Evolutionary conservation across 2,888 invertebrate genomes (phyloP).

Genomic region (Melanargia galathea): DNA sequence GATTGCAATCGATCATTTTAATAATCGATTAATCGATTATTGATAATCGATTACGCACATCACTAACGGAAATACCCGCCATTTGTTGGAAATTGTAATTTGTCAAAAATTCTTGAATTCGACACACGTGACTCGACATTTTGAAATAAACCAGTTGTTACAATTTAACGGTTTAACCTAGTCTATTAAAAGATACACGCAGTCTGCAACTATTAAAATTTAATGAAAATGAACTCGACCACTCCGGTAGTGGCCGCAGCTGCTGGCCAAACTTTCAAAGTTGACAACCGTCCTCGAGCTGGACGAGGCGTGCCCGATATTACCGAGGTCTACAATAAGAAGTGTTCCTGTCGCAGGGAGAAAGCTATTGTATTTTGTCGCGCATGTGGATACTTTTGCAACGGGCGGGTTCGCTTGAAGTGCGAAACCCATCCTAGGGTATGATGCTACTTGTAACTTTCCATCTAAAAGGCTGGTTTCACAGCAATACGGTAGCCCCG

Average conservation of each 20-base stretch:
- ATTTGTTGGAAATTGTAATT: background rate
- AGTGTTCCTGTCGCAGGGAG: constrained; percentile 66
- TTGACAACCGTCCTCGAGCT: constrained; percentile 47
- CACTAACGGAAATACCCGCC: constrained; percentile 18
- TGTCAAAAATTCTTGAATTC: too few species aligned
- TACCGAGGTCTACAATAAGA: constrained; percentile 53
- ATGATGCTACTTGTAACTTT: too few species aligned
- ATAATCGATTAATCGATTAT: too few species aligned
- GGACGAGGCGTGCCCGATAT: constrained; percentile 72
- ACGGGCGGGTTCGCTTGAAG: constrained; percentile 70
- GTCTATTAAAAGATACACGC: background rate
- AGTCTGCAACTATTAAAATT: background rate
- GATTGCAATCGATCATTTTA: too few species aligned
- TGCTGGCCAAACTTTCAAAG: constrained; percentile 57
- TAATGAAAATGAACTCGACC: constrained; percentile 51
- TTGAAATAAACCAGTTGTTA: too few species aligned
- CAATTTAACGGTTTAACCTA: too few species aligned
- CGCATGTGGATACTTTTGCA: constrained; percentile 71
- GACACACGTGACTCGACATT: too few species aligned
- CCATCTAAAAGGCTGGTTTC: too few species aligned
- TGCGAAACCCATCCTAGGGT: constrained; percentile 72
- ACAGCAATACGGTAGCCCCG: too few species aligned
- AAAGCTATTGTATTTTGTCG: constrained; percentile 74
- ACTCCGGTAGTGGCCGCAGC: constrained; percentile 72
- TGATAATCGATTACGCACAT: too few species aligned